Base-by-base conservation (phyloP, 2,797 vertebrate species). In the Ficedula albicollis region DNA sequence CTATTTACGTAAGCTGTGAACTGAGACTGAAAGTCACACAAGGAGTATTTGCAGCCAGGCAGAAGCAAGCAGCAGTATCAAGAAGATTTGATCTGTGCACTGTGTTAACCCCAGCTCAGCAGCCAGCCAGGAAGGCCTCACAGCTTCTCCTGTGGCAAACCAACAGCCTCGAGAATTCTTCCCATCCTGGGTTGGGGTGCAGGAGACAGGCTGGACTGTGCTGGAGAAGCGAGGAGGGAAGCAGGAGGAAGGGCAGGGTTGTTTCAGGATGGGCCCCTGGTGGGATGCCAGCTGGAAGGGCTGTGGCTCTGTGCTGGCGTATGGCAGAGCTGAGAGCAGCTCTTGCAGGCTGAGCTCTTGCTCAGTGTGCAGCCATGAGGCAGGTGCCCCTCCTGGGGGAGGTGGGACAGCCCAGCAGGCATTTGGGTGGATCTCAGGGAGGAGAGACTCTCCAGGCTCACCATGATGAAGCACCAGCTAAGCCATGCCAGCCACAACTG, bases 131-230 rank as follows among this genome's bases (percentile, higher is more conserved):
- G 11, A 84, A 19, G 27, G 41, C 38, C 78, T 84, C 48, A 13
- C 36, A 36, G 34, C 13, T 67, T 59, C 48, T 85, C 21, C 29
- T 34, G 43, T 21, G 78, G 56, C 56, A 87, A 89, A 56, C 22
- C 54, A 92, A 22, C 32, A 2, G 46, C 30, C 14, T 32, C 2
- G 0, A 32, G 59, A 88, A 67, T 51, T 43, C 41, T 56, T 55
- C 23, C 17, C 5, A 0, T 15, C 7, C 29, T 4, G 1, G 30
- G 38, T 1, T 55, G 44, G 29, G 32, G 51, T 29, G 41, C 34
- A 13, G 34, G 36, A 64, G 34, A 55, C 51, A 44, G 27, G 59
- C 79, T 29, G 56, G 39, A 36, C 26, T 73, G 20, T 32, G 67
- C 75, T 23, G 56, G 29, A 32, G 23, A 30, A 30, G 72, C 2